Base-by-base conservation (phyloP, 2,888 invertebrate genomes). In the Hypsopygia costalis region DNA sequence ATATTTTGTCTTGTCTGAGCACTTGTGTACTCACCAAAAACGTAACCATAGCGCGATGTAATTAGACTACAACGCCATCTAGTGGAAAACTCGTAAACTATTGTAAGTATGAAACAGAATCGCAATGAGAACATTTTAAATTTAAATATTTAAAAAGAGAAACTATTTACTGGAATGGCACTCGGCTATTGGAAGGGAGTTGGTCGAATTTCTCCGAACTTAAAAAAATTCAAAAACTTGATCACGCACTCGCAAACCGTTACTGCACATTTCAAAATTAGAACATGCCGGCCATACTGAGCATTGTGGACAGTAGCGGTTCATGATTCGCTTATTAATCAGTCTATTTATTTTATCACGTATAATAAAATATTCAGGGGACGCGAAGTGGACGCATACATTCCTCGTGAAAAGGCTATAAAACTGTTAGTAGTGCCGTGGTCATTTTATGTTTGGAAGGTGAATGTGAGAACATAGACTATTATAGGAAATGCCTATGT, bases 241-340 rank as follows among this genome's bases (percentile, higher is more conserved):
- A 82, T 83, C 87, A 87, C 86, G 87, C 81, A 63, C 76, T 56
- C 64, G 66, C 60, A 56, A 61, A 83, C 87, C 85, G 86, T 87
- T 87, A 85, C 74, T 81, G 86, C 85, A 85, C 85, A 86, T 85
- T 87, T 86, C 83, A 82, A 70, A 86, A 85, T 82, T 87, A 83
- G 87, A 81, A 81, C 83, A 72, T 66, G 74, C 81, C 83, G 80
- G 85, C 82, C 87, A 87, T 87, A 83, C 74, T 70, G 80, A 87
- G 77, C 72, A 69, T 75, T n/a, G 69, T 67, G 65, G 69, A 62
- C 74, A 57, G 81, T 81, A 76, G 80, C 76, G 65, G 61, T 63
- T 74, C 86, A 79, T 81, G 87, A 61, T 55, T 58, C 50, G 87
- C 68, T 76, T 86, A 82, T 81, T 85, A 87, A 87, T 72, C 72